Evolutionary conservation across 2,888 invertebrate species (phyloP), one percentile per base, ranked within the genome.

Genomic region (Drosophila cognata): DNA sequence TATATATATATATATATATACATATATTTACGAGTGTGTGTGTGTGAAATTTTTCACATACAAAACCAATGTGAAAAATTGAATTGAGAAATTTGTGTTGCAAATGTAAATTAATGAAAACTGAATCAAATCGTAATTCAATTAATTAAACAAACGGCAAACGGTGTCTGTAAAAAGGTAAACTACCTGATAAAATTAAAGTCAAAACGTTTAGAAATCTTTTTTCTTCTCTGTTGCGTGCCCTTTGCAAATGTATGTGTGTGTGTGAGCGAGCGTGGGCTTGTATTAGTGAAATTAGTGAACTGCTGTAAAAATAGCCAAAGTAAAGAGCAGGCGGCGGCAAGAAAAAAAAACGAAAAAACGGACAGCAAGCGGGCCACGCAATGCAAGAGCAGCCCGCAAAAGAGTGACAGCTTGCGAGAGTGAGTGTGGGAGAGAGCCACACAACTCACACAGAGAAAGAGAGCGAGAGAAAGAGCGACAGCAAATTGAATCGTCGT

Each of bases 281-380:
- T 53, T 64, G 79, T 73, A 63, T 77, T 70, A 53, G 76, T 79
- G 64, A 78, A 73, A 69, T 84, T 82, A 80, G 85, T 77, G 83
- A 46, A 46, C 46, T 29, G 38, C 88, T 81, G 84, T 84, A 84
- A 88, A 84, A 84, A 88, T 84, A 84, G 86, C 84, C 71, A 67
- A 73, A 78, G 71, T 41, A 58, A 79, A 79, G 80, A 76, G 80
- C 73, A 69, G n/a, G 51, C 63, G 53, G 58, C 53, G 28, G 58
- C 53, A 35, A 38, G 31, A 55, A 51, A 72, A 75, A 79, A 70
- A 74, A 1, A 36, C 10, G 7, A 68, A 28, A 55, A 28, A 29
- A 80, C 67, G 76, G 76, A 77, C 78, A 75, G 78, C 72, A 56
- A 73, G 25, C 69, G 63, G 41, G 56, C 72, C 56, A 74, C 80